Evolutionary conservation across 2,113 vertebrate genomes (phyloP), one percentile per base, ranked within the genome.

Genomic region (Ammospiza caudacuta): DNA sequence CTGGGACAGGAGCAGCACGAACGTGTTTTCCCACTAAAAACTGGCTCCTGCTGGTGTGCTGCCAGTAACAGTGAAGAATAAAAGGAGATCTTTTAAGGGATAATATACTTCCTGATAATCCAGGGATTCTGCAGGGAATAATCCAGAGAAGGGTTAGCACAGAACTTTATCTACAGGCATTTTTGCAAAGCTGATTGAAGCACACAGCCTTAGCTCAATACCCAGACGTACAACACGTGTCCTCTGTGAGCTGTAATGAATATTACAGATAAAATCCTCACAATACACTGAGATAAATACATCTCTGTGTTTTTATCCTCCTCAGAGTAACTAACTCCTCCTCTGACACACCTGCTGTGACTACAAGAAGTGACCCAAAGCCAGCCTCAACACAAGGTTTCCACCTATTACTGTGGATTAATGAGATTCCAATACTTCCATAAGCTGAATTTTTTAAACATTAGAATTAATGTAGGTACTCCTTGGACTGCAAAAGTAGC

Each of bases 121-220:
- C n/a, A n/a, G n/a, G n/a, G n/a, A n/a, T n/a, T n/a, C n/a, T n/a
- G 70, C 47, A 92, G 39, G 43, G 24, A 24, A 80, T 63, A 94
- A 91, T 80, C 39, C 47, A 83, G 68, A 77, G 67, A 69, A 69
- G 70, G 37, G 78, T 62, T 47, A 85, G 75, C 43, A 63, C 11
- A 73, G n/a, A 47, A 51, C 22, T 96, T 85, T 17, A 80, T 69
- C 44, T 54, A 47, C n/a, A 72, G 67, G 79, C 39, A 6, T 24
- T 81, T 90, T 82, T 90, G 66, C 70, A 84, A 92, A 94, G 75
- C 87, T 66, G 84, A 63, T 82, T 95, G 63, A 76, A 41, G 49
- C 10, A 21, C 64, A 41, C 68, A 75, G 52, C 47, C 46, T 59
- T 28, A 89, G 84, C 69, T 94, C 68, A 82, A 29, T 75, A 83